Conservation (phyloP, 2,888 invertebrate species). For the Hydrotaea diabolus region DNA sequence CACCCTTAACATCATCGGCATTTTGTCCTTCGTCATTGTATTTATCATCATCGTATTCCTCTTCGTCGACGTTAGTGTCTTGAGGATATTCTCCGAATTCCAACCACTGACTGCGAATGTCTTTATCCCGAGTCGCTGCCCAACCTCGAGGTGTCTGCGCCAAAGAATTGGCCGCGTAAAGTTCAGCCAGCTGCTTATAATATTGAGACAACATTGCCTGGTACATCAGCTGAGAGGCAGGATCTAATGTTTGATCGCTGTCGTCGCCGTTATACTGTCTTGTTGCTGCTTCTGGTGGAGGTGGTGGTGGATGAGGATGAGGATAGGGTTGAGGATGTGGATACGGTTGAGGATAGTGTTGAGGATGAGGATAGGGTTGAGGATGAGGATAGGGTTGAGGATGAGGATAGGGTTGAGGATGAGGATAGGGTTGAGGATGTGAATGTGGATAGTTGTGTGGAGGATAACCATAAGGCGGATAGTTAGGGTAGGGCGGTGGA, state of each 20-base stretch:
- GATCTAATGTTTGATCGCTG: not conserved
- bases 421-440: not conserved
- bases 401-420: not conserved
- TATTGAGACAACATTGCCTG: conserved; percentile 38
- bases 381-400: not conserved
- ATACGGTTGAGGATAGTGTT: not conserved
- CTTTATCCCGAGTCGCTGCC: not conserved
- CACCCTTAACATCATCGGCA: not conserved
- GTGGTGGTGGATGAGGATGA: not conserved
- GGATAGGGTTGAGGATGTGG: not conserved
- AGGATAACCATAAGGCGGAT: not conserved
- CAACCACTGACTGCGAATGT: not conserved
- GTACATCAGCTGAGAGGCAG: not conserved
- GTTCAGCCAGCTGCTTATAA: conserved; percentile 19
- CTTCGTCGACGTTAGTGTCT: not conserved
- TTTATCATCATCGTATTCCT: not conserved
- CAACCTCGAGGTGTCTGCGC: not conserved
- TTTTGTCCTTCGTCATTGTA: not conserved
- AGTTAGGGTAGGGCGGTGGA: not conserved
- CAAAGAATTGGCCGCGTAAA: conserved; percentile 15
- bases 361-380: not conserved
- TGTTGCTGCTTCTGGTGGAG: not conserved
- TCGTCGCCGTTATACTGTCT: not conserved
- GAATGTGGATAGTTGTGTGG: not conserved
- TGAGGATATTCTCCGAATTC: not conserved